phyloP scores from a whole-genome alignment of 2,797 vertebrate species.

The Tokudaia tokunoshimensis region DNA sequence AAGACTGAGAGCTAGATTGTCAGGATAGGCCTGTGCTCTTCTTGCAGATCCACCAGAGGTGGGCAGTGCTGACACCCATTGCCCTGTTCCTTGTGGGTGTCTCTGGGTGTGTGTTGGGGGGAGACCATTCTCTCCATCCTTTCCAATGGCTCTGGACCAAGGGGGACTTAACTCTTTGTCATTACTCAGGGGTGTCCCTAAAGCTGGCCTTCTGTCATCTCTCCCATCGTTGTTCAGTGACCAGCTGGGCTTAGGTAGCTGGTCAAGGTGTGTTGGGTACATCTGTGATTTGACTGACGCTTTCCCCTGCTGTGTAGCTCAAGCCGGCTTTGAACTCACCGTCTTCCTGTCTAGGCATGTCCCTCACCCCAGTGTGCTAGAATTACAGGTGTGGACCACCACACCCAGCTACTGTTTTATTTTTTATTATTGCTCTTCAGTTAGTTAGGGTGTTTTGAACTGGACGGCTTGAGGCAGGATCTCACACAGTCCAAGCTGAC shows the following conservation, averaged over 20 bases:
- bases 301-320: not conserved
- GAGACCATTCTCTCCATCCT: not conserved
- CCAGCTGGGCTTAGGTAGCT: not conserved
- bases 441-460: not conserved
- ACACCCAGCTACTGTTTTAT: not conserved
- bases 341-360: not conserved
- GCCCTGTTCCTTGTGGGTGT: too few relatives aligned
- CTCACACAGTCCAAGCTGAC: not conserved
- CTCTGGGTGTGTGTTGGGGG: too few relatives aligned
- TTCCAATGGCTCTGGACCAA: not conserved
- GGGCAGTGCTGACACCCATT: too few relatives aligned
- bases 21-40: too few relatives aligned
- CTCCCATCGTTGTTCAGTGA: not conserved
- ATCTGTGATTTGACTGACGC: not conserved
- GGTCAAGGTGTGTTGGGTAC: not conserved
- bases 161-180: not conserved
- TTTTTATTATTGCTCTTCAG: not conserved
- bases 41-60: too few relatives aligned
- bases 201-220: not conserved
- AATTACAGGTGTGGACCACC: not conserved
- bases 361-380: not conserved
- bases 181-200: not conserved
- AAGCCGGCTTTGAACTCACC: not conserved
- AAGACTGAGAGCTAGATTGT: too few relatives aligned
- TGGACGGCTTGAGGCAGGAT: not conserved